Percentiles rank a stretch among this genome's conserved stretches.
These are phyloP conservation scores for Parasteatoda tepidariorum DNA, from an alignment of 1,140 invertebrate genomes.

Conservation along the genomic window DNA sequence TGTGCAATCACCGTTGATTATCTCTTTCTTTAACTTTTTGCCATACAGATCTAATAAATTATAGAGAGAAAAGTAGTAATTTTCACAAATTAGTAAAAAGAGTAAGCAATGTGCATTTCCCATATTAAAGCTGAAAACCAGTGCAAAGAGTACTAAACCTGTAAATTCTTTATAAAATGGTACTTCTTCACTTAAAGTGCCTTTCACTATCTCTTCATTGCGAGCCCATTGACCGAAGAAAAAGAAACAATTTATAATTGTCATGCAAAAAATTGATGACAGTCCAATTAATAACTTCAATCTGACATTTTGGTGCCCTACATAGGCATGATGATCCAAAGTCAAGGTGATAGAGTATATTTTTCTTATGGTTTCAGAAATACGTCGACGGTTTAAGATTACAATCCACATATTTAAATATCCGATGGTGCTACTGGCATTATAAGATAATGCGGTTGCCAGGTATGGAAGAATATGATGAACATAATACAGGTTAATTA, in stretches of 20 bases:
- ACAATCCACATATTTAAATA: conserved; percentile 9
- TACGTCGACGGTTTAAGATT: neutral
- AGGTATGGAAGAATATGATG: neutral
- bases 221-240: conserved; percentile 13
- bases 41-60: neutral
- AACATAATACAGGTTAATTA: neutral
- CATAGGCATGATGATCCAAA: neutral
- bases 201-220: neutral
- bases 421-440: neutral
- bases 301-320: neutral
- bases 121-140: neutral
- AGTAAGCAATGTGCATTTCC: neutral
- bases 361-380: neutral
- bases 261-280: neutral
- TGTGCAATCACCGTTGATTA: neutral
- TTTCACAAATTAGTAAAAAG: conserved; percentile 1
- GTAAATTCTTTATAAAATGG: neutral
- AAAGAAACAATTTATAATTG: neutral
- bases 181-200: neutral
- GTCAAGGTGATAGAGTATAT: neutral
- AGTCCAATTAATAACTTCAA: neutral
- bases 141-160: neutral
- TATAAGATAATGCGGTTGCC: neutral
- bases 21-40: neutral
- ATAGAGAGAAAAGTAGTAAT: neutral